These are phyloP conservation scores for Heliconius sara DNA, from an alignment of 2,888 invertebrate genomes.

Conservation along the genomic window DNA sequence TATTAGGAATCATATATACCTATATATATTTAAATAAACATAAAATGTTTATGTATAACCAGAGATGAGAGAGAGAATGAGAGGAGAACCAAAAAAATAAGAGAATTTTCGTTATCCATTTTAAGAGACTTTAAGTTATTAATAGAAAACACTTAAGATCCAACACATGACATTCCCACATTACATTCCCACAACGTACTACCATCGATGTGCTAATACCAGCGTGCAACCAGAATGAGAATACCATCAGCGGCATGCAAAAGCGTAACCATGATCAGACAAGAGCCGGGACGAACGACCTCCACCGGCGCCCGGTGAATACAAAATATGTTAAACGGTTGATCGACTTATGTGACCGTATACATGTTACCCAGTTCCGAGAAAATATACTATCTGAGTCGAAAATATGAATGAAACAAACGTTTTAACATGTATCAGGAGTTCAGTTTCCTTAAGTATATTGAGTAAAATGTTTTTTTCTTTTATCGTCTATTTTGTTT, in stretches of 20 bases:
- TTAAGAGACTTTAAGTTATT: background rate
- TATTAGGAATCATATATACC: no score
- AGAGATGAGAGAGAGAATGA: background rate
- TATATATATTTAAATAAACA: no score
- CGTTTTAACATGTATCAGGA: background rate
- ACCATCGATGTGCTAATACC: conserved; percentile 74
- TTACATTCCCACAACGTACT: conserved; percentile 55
- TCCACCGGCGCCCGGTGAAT: conserved; percentile 73
- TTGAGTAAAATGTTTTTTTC: background rate
- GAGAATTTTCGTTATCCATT: background rate
- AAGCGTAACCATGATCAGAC: conserved; percentile 70
- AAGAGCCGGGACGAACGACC: conserved; percentile 83
- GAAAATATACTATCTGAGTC: conserved; percentile 1
- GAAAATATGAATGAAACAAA: conserved; percentile 8
- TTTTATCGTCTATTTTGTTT: background rate
- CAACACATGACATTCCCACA: conserved; percentile 20
- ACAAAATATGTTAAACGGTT: conserved; percentile 63
- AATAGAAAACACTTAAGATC: background rate
- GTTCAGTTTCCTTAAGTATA: background rate
- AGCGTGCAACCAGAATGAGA: conserved; percentile 70
- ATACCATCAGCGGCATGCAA: conserved; percentile 66
- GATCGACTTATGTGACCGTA: conserved; percentile 56
- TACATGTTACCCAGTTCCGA: conserved; percentile 14
- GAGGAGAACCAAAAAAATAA: background rate
- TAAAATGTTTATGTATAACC: background rate